Evolutionary conservation across 2,113 vertebrate genomes (phyloP).

Genomic region (Chamaea fasciata): DNA sequence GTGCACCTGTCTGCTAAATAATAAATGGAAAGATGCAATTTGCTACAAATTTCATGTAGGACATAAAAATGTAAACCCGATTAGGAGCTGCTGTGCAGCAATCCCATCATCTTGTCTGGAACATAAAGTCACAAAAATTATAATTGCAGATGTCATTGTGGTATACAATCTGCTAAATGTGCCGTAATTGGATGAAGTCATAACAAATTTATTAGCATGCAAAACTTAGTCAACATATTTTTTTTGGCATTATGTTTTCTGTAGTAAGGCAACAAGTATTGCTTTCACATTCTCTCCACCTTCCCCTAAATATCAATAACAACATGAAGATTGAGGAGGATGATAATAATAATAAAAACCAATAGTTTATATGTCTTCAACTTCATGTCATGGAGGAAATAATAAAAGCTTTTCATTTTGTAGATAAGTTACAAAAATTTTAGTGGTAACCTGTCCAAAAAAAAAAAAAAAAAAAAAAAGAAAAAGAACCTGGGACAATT

Average conservation of each 20-base stretch:
- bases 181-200: constrained; percentile 34
- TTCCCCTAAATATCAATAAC: not conserved
- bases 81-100: constrained; percentile 34
- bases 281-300: not conserved
- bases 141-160: constrained; percentile 48
- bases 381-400: not conserved
- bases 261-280: not conserved
- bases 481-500: not conserved
- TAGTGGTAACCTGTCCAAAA: not conserved
- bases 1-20: constrained; percentile 43
- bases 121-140: constrained; percentile 33
- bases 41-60: constrained; percentile 13
- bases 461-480: not conserved
- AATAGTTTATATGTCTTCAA: not conserved
- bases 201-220: constrained; percentile 50
- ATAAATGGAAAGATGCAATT: constrained; percentile 43
- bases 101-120: constrained; percentile 45
- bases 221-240: constrained; percentile 12
- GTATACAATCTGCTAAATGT: constrained; percentile 37
- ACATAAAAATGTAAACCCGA: constrained; percentile 19
- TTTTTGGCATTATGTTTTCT: not conserved
- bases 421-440: not conserved
- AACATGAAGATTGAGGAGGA: not conserved
- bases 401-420: not conserved
- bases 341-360: not conserved